Percentiles rank a stretch among this genome's conserved stretches.
These are phyloP conservation scores for Callyntrura sp. DNA, from an alignment of 2,888 invertebrate genomes.

Conservation along the genomic window DNA sequence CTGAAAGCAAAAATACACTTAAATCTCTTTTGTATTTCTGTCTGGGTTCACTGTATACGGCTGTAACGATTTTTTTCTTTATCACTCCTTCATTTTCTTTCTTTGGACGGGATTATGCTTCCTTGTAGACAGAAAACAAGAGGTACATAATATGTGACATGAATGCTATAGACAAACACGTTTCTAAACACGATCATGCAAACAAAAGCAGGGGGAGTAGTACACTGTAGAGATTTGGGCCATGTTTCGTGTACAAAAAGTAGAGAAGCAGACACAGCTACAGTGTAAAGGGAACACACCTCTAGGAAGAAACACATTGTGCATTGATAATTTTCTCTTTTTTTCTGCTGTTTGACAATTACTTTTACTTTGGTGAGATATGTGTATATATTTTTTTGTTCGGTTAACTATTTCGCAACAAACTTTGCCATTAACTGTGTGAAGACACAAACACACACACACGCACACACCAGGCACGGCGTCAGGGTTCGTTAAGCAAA, in stretches of 20 bases:
- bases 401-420: neutral
- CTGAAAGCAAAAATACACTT: constrained; percentile 55
- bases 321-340: constrained; percentile 45
- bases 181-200: neutral
- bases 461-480: neutral
- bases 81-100: constrained; percentile 34
- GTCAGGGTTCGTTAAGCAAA: constrained; percentile 43
- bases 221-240: constrained; percentile 7
- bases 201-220: constrained; percentile 6
- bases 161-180: constrained; percentile 3
- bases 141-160: constrained; percentile 46
- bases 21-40: constrained; percentile 61
- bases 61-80: constrained; percentile 16
- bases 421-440: constrained; percentile 47
- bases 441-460: neutral
- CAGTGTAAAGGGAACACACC: too few relatives aligned
- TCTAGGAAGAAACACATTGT: neutral
- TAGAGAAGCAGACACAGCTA: neutral
- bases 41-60: constrained; percentile 16
- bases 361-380: constrained; percentile 1
- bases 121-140: constrained; percentile 32
- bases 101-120: neutral
- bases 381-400: neutral
- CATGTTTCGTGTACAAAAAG: neutral
- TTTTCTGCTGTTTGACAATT: constrained; percentile 11